A percentile compares a stretch with the other conserved stretches of the same genome.
Evolutionary conservation across 2,888 invertebrate genomes (phyloP).

Genomic region (Dynastes maya): DNA sequence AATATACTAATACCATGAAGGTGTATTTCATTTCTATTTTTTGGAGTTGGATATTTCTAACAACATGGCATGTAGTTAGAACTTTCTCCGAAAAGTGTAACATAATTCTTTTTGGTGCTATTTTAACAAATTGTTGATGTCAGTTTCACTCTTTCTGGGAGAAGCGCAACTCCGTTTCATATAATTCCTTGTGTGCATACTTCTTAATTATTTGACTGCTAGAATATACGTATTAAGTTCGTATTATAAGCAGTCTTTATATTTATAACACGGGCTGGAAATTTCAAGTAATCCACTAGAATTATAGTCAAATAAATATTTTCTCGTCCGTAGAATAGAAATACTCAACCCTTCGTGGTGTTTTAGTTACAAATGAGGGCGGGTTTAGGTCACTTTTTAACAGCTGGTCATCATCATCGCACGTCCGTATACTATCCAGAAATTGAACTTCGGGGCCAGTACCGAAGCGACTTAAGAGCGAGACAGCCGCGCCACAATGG

Average conservation of each 20-base stretch:
- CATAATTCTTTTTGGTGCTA: no score
- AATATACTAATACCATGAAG: no score
- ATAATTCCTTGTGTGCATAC: no score
- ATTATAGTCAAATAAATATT: conserved; percentile 1
- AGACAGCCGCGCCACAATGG: conserved; percentile 52
- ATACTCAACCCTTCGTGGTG: conserved; percentile 44
- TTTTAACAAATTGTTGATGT: no score
- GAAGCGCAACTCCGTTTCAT: no score
- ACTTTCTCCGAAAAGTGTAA: no score
- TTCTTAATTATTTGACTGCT: no score
- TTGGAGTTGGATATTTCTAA: no score
- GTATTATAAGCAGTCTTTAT: neutral
- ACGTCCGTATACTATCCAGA: conserved; percentile 42
- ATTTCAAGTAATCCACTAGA: neutral
- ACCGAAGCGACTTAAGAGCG: conserved; percentile 51
- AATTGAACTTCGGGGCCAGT: conserved; percentile 48
- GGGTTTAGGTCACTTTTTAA: conserved; percentile 48
- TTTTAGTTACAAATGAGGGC: conserved; percentile 43
- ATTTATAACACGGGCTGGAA: neutral
- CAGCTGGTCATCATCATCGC: conserved; percentile 42
- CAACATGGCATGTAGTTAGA: no score
- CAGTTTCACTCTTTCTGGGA: no score
- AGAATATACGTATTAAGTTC: no score
- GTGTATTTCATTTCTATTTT: no score
- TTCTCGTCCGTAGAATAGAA: conserved; percentile 8